Conservation (phyloP, 2,888 invertebrate genomes). For the Dorcus parallelipipedus region DNA sequence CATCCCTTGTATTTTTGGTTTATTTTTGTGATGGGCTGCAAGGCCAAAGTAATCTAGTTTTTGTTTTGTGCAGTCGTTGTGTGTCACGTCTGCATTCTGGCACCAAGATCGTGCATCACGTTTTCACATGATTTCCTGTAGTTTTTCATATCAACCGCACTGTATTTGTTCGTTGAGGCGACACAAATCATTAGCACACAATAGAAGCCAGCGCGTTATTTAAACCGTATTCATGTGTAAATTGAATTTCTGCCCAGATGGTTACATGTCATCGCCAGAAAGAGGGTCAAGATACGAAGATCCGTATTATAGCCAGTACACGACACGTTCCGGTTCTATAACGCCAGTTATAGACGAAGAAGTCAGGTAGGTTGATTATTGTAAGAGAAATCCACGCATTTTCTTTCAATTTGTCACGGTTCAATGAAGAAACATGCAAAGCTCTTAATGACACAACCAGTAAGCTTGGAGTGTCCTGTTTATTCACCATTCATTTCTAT, state of each 20-base stretch:
- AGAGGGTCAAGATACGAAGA: constrained; percentile 78
- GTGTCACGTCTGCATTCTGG: constrained; percentile 6
- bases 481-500: too few relatives aligned
- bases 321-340: constrained; percentile 67
- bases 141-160: too few relatives aligned
- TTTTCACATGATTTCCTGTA: too few relatives aligned
- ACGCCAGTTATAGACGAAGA: constrained; percentile 93
- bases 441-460: too few relatives aligned
- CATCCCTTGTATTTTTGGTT: constrained; percentile 1
- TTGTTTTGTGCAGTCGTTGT: constrained; percentile 14
- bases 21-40: constrained; percentile 18
- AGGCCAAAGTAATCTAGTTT: constrained; percentile 16
- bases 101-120: not conserved
- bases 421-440: too few relatives aligned
- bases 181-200: too few relatives aligned
- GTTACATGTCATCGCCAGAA: constrained; percentile 87
- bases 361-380: constrained; percentile 58
- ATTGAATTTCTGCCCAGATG: constrained; percentile 49
- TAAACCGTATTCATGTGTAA: too few relatives aligned
- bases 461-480: too few relatives aligned
- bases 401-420: too few relatives aligned
- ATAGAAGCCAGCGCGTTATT: too few relatives aligned
- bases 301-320: constrained; percentile 80
- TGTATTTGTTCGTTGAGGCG: too few relatives aligned
- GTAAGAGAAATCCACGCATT: too few relatives aligned